These are phyloP conservation scores for Scolopax mira DNA, from an alignment of 2,113 vertebrate genomes.

Conservation along the genomic window DNA sequence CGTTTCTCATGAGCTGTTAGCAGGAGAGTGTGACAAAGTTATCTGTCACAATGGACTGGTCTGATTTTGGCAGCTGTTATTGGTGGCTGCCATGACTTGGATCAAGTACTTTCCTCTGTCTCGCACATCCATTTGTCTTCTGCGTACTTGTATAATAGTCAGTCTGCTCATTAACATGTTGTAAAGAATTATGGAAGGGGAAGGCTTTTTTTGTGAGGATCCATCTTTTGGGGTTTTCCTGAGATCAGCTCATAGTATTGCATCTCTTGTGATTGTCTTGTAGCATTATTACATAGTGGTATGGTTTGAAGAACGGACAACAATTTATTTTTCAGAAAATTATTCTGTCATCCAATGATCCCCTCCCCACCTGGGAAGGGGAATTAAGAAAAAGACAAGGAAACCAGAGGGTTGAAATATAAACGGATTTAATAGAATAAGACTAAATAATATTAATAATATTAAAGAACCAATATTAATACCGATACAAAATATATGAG, in stretches of 20 bases:
- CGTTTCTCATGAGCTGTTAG: not conserved
- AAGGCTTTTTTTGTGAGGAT: not conserved
- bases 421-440: not conserved
- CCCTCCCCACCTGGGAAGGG: not conserved
- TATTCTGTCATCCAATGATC: not conserved
- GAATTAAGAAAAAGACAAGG: not conserved
- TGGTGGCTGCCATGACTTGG: not conserved
- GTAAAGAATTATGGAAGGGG: not conserved
- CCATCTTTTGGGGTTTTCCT: not conserved
- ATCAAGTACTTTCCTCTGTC: not conserved
- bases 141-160: not conserved
- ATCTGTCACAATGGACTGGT: not conserved
- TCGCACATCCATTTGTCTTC: not conserved
- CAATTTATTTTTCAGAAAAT: not conserved
- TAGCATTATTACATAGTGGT: not conserved
- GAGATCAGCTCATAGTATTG: not conserved
- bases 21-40: not conserved
- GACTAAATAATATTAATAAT: not conserved
- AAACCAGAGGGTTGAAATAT: not conserved
- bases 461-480: not conserved
- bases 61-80: not conserved
- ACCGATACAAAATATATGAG: not conserved
- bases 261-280: not conserved
- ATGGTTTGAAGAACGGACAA: not conserved
- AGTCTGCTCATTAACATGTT: not conserved